Evolutionary conservation across 2,797 vertebrate genomes (phyloP).

Genomic region (Xyrichtys novacula): DNA sequence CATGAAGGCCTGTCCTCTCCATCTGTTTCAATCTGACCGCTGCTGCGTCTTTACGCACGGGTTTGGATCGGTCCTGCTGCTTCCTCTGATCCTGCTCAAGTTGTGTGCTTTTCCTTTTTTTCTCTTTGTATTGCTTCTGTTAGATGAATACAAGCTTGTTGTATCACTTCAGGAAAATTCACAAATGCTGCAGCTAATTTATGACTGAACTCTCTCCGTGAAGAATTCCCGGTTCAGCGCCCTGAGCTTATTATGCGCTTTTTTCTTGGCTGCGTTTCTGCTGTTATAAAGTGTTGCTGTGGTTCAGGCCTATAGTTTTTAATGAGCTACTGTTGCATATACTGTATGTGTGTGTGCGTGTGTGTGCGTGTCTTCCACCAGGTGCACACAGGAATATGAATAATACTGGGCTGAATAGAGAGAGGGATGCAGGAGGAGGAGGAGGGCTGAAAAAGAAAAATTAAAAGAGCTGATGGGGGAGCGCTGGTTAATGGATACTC

Average conservation of each 20-base stretch:
- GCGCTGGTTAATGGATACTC: constrained; percentile 70
- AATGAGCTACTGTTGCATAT: constrained; percentile 51
- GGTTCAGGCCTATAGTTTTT: constrained; percentile 45
- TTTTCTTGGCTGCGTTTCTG: constrained; percentile 32
- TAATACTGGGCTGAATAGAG: constrained; percentile 55
- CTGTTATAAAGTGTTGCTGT: constrained; percentile 49
- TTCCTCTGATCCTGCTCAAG: background rate
- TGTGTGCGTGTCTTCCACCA: constrained; percentile 42
- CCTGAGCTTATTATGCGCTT: constrained; percentile 51
- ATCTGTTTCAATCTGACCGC: constrained; percentile 20
- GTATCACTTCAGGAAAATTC: background rate
- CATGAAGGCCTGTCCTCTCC: constrained; percentile 26
- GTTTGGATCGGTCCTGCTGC: background rate
- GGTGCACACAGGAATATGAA: constrained; percentile 65
- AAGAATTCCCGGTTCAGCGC: constrained; percentile 44
- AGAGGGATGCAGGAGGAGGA: constrained; percentile 2
- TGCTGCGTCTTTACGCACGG: constrained; percentile 2
- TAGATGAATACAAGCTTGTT: background rate
- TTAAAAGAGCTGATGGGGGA: constrained; percentile 42
- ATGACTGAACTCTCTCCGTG: constrained; percentile 27
- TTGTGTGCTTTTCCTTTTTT: no score
- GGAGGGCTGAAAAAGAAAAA: constrained; percentile 38
- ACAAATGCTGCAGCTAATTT: constrained; percentile 9
- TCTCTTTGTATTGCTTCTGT: background rate
- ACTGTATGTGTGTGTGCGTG: constrained; percentile 8